Evolutionary conservation across 2,113 vertebrate species (phyloP), one percentile per base, ranked within the genome.

Genomic region (Brachirus orientalis): DNA sequence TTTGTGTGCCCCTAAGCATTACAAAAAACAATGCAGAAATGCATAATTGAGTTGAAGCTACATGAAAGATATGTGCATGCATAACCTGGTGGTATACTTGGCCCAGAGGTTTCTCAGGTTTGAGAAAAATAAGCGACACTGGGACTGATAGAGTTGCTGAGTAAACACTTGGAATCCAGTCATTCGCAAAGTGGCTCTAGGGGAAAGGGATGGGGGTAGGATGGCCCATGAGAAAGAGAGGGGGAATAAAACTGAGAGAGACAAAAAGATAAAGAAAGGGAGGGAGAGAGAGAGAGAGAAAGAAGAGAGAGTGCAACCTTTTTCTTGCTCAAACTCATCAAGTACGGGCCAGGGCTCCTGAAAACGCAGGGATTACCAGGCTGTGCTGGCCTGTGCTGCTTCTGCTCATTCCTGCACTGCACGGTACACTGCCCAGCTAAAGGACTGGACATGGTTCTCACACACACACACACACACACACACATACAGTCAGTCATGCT

Each of bases 251-350:
- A 84, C 80, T 84, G 75, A 61, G 74, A 85, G 77, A 63, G 85
- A 84, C 58, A 70, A 72, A 86, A 48, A 68, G 72, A 62, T 44
- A 48, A 41, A 69, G 64, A 82, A 76, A 60, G 69, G 33, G 67
- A 68, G 68, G 28, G 69, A 83, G 45, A 70, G 77, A 58, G 69
- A 84, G 82, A 89, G 76, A 43, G 73, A 86, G 59, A 86, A 69
- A 81, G 70, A 82, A 18, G 58, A 47, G 85, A 95, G 95, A 96
- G 95, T 94, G 91, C 86, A 92, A 93, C 89, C 93, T 94, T 90
- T 94, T 96, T 96, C 97, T 98, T 98, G 95, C 96, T 95, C 94
- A 97, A 96, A 94, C 96, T 93, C 96, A 98, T 99, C 96, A 98
- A 96, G 94, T 96, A 96, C 94, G 95, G 96, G 94, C 97, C 97